Evolutionary conservation across 2,113 vertebrate species (phyloP), one percentile per base, ranked within the genome.

Genomic region (Cheilinus undulatus): DNA sequence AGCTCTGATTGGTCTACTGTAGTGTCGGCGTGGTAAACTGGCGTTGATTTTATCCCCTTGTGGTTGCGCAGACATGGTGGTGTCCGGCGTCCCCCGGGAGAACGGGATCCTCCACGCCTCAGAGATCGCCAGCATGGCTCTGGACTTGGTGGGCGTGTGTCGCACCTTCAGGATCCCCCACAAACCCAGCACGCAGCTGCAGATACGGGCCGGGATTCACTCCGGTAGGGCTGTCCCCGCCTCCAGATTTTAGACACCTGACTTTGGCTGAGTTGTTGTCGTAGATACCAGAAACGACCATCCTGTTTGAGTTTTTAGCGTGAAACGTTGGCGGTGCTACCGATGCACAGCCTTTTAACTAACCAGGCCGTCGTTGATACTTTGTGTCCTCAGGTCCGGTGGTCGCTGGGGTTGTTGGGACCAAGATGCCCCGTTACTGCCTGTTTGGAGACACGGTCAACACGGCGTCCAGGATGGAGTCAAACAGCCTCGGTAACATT

Each of bases 381-480:
- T n/a, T n/a, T n/a, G 34, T n/a, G 1, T 32, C 4, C 17, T 38
- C n/a, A 97, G 96, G 95, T 3, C 91, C 95, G 0, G 95, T 99
- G 71, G 95, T 96, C 12, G 95, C 96, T 19, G 97, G 95, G 19
- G 95, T 97, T 2, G 95, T 97, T 2, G 95, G 96, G 52, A 97
- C 96, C 0, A 98, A 97, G 89, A 97, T 98, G 96, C 95, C 96
- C 20, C 92, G 95, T 0, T 97, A 97, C 71, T 97, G 96, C 70
- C 91, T 97, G 74, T 98, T 98, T 90, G 95, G 96, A 75, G 97
- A 98, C 38, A 96, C 95, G 0, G 95, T 98, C 64, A 98, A 97
- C 83, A 98, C 95, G 0, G 93, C 96, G 36, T 99, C 96, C 5
- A 89, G 94, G 54, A 98, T 97, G 96, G 96, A 99, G 90, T 97